phyloP scores from a whole-genome alignment of 2,888 invertebrate species.

The Lapara coniferarum region DNA sequence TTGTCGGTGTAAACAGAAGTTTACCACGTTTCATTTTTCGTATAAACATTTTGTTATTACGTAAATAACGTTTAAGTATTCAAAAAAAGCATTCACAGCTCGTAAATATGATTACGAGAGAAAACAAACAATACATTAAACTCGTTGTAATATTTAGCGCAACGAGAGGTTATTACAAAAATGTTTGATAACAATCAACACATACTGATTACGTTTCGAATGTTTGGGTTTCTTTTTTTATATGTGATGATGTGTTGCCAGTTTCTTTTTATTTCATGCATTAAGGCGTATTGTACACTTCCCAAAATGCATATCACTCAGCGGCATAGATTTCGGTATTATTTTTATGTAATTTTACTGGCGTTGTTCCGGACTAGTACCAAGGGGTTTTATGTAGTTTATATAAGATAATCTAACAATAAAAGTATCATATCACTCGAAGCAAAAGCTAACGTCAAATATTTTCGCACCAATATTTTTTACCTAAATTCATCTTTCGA shows the following conservation, averaged over 20 bases:
- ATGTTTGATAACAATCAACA: slow-evolving; percentile 2
- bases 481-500: not conserved
- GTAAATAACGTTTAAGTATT: not conserved
- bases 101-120: not conserved
- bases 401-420: no score
- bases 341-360: no score
- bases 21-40: not conserved
- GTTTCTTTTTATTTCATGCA: no score
- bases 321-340: no score
- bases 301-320: no score
- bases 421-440: no score
- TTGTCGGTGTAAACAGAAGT: not conserved
- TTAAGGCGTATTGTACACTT: no score
- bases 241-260: not conserved
- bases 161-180: not conserved
- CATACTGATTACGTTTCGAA: not conserved
- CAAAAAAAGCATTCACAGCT: not conserved
- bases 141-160: not conserved
- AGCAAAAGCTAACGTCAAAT: no score
- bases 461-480: no score
- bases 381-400: no score
- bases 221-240: not conserved
- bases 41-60: not conserved
- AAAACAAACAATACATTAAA: slow-evolving; percentile 11
- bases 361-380: no score